Evolutionary conservation across 1,140 invertebrate species (phyloP).

Genomic region (Drosophila lacteicornis): DNA sequence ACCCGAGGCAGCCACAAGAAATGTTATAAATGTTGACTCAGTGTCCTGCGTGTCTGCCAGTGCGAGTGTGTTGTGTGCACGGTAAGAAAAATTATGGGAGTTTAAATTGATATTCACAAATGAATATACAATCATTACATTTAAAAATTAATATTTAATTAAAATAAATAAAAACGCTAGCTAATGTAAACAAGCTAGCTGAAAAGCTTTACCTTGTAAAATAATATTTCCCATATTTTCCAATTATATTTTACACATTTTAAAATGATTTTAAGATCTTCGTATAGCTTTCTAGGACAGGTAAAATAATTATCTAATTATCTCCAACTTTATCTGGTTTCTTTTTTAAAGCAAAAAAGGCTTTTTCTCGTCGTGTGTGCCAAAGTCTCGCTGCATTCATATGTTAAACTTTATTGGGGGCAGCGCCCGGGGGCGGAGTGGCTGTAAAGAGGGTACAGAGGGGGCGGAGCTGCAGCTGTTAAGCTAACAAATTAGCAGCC

Average conservation of each 20-base stretch:
- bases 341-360: no score
- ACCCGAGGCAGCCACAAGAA: constrained; percentile 44
- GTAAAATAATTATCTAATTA: no score
- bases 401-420: constrained; percentile 69
- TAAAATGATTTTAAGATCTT: no score
- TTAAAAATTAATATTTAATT: no score
- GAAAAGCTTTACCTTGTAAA: no score
- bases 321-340: no score
- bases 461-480: constrained; percentile 41
- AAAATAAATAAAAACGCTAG: no score
- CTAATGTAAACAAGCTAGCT: no score
- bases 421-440: constrained; percentile 18
- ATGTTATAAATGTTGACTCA: constrained; percentile 66
- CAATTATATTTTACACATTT: no score
- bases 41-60: constrained; percentile 9
- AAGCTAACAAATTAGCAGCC: constrained; percentile 59
- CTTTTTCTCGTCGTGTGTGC: constrained; percentile 13
- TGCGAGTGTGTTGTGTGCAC: constrained; percentile 15
- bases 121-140: background rate
- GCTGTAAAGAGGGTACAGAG: background rate
- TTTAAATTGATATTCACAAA: no score
- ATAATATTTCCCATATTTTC: no score
- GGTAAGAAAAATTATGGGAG: background rate
- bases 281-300: no score
- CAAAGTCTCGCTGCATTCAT: constrained; percentile 59